phyloP scores from a whole-genome alignment of 2,113 vertebrate genomes.

The Sceloporus tristichus region DNA sequence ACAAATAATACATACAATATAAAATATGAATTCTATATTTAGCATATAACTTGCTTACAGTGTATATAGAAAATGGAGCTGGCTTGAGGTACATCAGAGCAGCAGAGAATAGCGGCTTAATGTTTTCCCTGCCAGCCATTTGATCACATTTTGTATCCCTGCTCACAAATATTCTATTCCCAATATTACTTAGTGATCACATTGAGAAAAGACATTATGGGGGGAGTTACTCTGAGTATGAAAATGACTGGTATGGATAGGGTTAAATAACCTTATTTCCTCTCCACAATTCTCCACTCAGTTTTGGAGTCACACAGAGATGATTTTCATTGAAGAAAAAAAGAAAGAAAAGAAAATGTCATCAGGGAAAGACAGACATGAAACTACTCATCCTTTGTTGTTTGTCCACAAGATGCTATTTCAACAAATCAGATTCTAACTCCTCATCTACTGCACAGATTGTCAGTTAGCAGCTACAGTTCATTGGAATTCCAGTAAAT shows the following conservation, averaged over 20 bases:
- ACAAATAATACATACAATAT: neutral
- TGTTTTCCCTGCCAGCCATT: neutral
- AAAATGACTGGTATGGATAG: neutral
- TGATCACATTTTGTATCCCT: neutral
- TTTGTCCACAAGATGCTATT: slow-evolving; percentile 26
- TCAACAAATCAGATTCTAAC: slow-evolving; percentile 38
- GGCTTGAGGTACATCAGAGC: neutral
- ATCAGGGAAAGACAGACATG: too few relatives aligned
- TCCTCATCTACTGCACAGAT: slow-evolving; percentile 49
- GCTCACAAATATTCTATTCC: neutral
- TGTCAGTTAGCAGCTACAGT: slow-evolving; percentile 27
- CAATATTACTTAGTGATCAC: neutral
- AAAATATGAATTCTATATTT: too few relatives aligned
- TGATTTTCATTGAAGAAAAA: neutral
- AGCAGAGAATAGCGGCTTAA: neutral
- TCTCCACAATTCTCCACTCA: neutral
- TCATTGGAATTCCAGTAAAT: slow-evolving; percentile 39
- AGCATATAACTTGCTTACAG: too few relatives aligned
- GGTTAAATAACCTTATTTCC: neutral
- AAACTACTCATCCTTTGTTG: neutral
- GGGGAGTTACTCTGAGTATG: neutral
- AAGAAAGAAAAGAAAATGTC: too few relatives aligned
- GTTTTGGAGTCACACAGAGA: neutral
- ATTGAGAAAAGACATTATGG: neutral
- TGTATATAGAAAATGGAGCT: neutral